Base-by-base conservation (phyloP, 2,113 vertebrate genomes). In the Pagrus major region DNA sequence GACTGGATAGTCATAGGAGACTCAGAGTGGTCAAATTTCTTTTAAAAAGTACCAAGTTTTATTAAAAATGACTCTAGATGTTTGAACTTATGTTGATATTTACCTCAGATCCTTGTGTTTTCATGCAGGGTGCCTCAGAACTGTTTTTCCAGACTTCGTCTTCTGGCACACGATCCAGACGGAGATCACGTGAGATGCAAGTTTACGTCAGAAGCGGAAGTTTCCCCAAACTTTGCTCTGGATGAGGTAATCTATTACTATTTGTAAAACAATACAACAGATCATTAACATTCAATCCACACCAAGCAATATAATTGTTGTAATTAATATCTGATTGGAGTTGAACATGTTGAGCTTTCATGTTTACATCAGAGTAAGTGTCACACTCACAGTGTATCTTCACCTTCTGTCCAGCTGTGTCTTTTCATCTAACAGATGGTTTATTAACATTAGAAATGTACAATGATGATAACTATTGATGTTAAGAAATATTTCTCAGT, bases 141-240 rank as follows among this genome's bases (percentile, higher is more conserved):
- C 86, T 95, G 95, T 66, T 91, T 91, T 11, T 64, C 81, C 0
- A 56, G 2, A 33, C 1, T 94, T 10, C 78, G 2, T 3, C 87
- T 95, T 67, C 81, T 95, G 46, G 87, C 92, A 4, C 65, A 94
- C 42, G 95, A 96, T 52, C 92, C 94, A 2, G 94, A 96, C 14
- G 90, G 86, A 47, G 95, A 96, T 55, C 0, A 46, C 1, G 94
- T 95, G 52, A 83, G 31, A 55, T 95, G 94, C 65, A 51, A 75
- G 51, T 91, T 91, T 39, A 25, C 76, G 14, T 0, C 60, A 16
- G 23, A 21, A 0, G 20, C 60, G 1, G 0, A 33, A 0, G 41
- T 49, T 42, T 68, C 88, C 9, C 1, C 64, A 11, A 91, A 92
- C 72, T 49, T 94, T 18, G 33, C 61, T 25, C 77, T 94, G 25